phyloP scores from a whole-genome alignment of 2,113 vertebrate genomes.

The Pontoporia blainvillei region DNA sequence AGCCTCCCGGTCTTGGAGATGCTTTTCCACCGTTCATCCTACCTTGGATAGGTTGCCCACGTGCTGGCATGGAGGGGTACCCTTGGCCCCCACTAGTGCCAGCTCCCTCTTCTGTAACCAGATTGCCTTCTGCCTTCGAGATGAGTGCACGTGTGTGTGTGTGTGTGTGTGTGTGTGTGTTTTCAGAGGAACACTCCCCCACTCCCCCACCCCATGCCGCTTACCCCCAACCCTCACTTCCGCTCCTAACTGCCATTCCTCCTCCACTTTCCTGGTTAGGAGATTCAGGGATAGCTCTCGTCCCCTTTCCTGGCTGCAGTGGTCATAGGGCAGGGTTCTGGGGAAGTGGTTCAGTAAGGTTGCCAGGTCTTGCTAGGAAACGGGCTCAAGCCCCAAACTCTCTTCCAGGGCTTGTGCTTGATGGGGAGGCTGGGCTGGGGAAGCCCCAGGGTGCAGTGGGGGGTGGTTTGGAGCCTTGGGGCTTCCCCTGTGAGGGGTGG shows the following conservation, averaged over 20 bases:
- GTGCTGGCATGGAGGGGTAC: neutral
- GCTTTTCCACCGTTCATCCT: neutral
- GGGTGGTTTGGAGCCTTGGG: slow-evolving; percentile 39
- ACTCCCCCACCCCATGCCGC: too few relatives aligned
- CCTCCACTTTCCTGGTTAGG: neutral
- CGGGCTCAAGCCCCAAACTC: neutral
- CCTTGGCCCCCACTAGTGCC: neutral
- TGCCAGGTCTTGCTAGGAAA: neutral
- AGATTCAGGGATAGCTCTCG: neutral
- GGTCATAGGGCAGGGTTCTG: neutral
- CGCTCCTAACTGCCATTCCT: neutral
- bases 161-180: neutral
- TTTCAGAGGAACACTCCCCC: neutral
- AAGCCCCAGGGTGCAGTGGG: slow-evolving; percentile 39
- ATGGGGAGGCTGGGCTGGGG: neutral
- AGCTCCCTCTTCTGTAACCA: neutral
- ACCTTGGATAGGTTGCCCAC: neutral
- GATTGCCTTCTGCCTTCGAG: neutral
- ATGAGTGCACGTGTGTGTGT: neutral
- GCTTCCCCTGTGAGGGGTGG: slow-evolving; percentile 31
- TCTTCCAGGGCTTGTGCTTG: neutral
- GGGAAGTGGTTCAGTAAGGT: neutral
- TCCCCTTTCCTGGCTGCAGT: neutral
- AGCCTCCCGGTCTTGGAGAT: neutral
- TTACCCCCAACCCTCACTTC: neutral